A percentile compares a stretch with the other conserved stretches of the same genome.
These are phyloP conservation scores for Athalia circularis DNA, from an alignment of 2,888 invertebrate species.

Conservation along the genomic window DNA sequence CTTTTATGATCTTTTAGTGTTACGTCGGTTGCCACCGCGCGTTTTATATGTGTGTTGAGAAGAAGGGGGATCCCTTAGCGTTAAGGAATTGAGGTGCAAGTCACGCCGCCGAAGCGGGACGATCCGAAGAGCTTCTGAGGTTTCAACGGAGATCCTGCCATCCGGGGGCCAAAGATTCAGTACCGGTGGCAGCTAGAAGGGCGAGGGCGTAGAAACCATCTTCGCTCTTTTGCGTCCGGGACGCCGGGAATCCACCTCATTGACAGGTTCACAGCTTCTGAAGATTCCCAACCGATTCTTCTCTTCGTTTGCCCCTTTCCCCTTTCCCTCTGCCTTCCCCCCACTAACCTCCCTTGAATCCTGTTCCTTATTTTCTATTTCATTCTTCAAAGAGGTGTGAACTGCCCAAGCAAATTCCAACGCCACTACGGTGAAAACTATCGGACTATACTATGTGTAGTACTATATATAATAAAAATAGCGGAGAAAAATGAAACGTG, in stretches of 20 bases:
- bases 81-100: constrained; percentile 62
- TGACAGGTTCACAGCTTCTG: constrained; percentile 67
- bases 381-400: too few species aligned
- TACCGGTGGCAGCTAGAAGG: constrained; percentile 30
- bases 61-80: constrained; percentile 25
- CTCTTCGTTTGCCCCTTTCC: constrained; percentile 2
- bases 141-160: constrained; percentile 43
- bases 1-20: neutral
- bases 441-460: too few species aligned
- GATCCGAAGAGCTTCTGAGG: constrained; percentile 59
- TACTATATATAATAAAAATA: too few species aligned
- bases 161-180: neutral
- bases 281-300: constrained; percentile 57
- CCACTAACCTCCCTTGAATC: neutral
- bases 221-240: constrained; percentile 58
- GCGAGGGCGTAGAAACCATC: constrained; percentile 54
- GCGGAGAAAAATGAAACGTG: neutral
- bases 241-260: constrained; percentile 62
- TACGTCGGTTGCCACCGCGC: neutral
- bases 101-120: constrained; percentile 58
- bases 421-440: neutral
- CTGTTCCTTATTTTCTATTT: constrained; percentile 16
- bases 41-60: neutral
- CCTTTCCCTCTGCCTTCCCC: constrained; percentile 29
- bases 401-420: too few species aligned